Evolutionary conservation across 2,888 invertebrate species (phyloP), one percentile per base, ranked within the genome.

Genomic region (Phymatocera aterrima): DNA sequence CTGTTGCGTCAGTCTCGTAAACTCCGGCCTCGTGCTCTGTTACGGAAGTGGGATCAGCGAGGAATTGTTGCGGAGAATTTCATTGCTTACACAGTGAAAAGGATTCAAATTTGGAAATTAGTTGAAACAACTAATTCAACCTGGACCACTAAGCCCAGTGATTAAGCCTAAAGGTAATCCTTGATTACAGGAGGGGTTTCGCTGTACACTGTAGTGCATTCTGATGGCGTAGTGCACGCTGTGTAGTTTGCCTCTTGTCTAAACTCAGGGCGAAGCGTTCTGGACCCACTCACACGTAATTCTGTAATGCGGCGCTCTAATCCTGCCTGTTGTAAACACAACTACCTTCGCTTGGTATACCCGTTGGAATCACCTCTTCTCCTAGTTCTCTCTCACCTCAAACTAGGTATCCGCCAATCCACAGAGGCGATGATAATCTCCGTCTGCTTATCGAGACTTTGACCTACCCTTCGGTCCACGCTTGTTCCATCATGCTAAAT

Each of bases 281-380:
- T 24, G 31, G 72, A 72, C 48, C n/a, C 51, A 72, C 72, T 72
- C 18, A 31, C 72, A 48, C 72, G 72, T 34, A 51, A 72, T 72
- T 48, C 15, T 77, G 78, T 79, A 68, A 75, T 61, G 75, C 77
- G 40, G 80, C 64, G 37, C 43, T 8, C 46, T 75, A 68, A 77
- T 68, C 61, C 68, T 21, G 37, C 31, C 37, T 72, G 46, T 54
- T 60, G 31, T 64, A 46, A 77, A 40, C 79, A 78, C 78, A 60
- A 43, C 72, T 64, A 72, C 72, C 72, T 28, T 72, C 51, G 72
- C 72, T 72, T 51, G 37, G 4, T 28, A 10, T 72, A 51, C 34
- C 72, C 34, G 51, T 72, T 34, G 34, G n/a, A 72, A 72, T 72
- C 51, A 72, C 34, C 72, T 5, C 24, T 10, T 61, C 60, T 15